Conservation (phyloP, 2,113 vertebrate species). For the Rhea americana region DNA sequence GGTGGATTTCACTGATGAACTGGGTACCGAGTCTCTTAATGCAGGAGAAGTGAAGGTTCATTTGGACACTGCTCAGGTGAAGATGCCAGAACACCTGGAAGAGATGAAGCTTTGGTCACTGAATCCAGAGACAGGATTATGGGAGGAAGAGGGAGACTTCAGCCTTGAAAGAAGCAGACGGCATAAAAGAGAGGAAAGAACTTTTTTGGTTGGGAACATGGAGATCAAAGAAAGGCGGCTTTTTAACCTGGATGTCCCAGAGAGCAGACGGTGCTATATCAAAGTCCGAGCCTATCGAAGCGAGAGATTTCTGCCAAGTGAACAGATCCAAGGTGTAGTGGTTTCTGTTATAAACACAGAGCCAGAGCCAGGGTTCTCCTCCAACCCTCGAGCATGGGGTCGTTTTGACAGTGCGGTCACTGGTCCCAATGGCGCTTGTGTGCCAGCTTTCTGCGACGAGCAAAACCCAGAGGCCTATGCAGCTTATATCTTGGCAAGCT, state of each 20-base stretch:
- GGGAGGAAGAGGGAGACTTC: constrained; percentile 94
- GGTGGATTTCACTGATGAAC: constrained; percentile 89
- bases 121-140: constrained; percentile 92
- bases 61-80: constrained; percentile 89
- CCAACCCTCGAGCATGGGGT: constrained; percentile 95
- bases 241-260: constrained; percentile 96
- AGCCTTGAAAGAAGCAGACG: constrained; percentile 81
- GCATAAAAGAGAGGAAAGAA: constrained; percentile 89
- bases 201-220: constrained; percentile 97
- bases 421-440: constrained; percentile 88
- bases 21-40: constrained; percentile 85
- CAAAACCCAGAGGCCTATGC: constrained; percentile 88
- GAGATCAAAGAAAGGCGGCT: constrained; percentile 95
- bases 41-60: constrained; percentile 92
- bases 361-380: constrained; percentile 87
- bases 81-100: constrained; percentile 87
- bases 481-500: constrained; percentile 89
- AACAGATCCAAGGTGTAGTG: constrained; percentile 93
- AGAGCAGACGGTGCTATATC: constrained; percentile 92
- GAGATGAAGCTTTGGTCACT: constrained; percentile 97
- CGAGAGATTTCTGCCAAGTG: constrained; percentile 91
- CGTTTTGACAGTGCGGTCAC: constrained; percentile 95
- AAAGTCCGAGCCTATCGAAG: constrained; percentile 93
- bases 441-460: constrained; percentile 95
- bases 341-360: constrained; percentile 93